Evolutionary conservation across 30 jellyfish, hydroid and myxozoan genomes (phyloP), one percentile per base, ranked within the genome.

Genomic region (Hydra vulgaris): DNA sequence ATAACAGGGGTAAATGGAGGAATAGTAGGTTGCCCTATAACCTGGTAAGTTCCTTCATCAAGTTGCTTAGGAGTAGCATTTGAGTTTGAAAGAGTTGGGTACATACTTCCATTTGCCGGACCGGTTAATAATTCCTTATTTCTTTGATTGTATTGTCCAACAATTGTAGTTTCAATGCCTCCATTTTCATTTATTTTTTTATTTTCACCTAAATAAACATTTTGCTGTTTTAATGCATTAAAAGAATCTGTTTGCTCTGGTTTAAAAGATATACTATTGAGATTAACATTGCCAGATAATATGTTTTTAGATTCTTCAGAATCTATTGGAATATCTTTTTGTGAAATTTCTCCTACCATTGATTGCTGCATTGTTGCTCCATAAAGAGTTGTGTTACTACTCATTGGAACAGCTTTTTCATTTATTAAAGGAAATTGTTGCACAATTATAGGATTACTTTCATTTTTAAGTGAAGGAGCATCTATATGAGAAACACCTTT

Each of bases 311-410:
- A 66, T 26, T 75, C 83, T 17, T 26, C 25, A 7, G 83, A 75
- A 0, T 75, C 83, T 70, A 75, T 25, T 22, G 83, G 83, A 26
- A 75, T 75, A 8, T 75, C 83, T 25, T 75, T 75, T 70, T 22
- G 72, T 15, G 83, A 66, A 75, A 25, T 5, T 17, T 70, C 72
- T 8, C 21, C 71, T 17, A 1, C 23, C 3, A 25, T 24, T 53
- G 21, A 25, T n/a, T 75, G 53, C 56, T 75, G 83, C 53, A 17
- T 25, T 0, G 76, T 70, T 17, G 24, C 56, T 0, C 83, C 83
- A 75, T 75, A 75, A 18, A 75, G 83, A 17, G 71, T 40, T 3
- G 61, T 40, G 61, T 40, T 40, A 12, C 61, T 40, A 12, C 61
- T 40, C 61, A 40, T 5, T 40, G 61, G 61, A 40, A 40, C 12